Conservation (phyloP, 2,888 invertebrate genomes). For the Cylloceria caligata region DNA sequence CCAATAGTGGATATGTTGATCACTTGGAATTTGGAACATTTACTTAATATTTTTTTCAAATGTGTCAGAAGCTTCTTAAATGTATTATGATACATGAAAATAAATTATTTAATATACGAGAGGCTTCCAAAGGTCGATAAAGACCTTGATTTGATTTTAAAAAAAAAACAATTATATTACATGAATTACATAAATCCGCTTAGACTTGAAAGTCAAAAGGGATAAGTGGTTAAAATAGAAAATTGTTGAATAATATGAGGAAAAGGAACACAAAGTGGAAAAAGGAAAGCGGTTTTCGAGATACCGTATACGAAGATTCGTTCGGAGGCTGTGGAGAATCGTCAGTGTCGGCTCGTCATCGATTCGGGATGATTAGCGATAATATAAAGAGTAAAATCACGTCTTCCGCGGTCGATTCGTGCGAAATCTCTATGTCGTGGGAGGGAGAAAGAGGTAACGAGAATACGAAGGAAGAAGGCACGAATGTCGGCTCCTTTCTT, state of each 20-base stretch:
- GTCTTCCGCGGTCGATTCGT: constrained; percentile 79
- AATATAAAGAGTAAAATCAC: constrained; percentile 80
- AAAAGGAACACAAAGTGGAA: neutral
- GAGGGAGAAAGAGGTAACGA: constrained; percentile 2
- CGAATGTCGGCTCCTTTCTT: constrained; percentile 60
- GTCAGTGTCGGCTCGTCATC: constrained; percentile 70
- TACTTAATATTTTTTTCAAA: no score
- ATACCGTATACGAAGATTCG: neutral
- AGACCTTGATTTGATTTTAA: no score
- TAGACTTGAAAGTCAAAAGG: no score
- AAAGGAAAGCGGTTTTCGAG: neutral
- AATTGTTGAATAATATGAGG: neutral
- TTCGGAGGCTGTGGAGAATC: neutral
- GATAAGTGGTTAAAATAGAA: no score
- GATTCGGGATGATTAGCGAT: constrained; percentile 80
- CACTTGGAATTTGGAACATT: no score
- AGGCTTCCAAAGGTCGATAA: no score
- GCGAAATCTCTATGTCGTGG: neutral
- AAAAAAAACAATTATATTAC: no score
- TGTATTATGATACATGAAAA: no score
- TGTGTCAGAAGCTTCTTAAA: no score
- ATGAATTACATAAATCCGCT: no score
- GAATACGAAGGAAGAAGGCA: constrained; percentile 26
- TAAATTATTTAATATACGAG: no score
- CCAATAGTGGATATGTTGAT: no score